These are phyloP conservation scores for Lymantria monacha DNA, from an alignment of 2,888 invertebrate genomes.

Conservation along the genomic window DNA sequence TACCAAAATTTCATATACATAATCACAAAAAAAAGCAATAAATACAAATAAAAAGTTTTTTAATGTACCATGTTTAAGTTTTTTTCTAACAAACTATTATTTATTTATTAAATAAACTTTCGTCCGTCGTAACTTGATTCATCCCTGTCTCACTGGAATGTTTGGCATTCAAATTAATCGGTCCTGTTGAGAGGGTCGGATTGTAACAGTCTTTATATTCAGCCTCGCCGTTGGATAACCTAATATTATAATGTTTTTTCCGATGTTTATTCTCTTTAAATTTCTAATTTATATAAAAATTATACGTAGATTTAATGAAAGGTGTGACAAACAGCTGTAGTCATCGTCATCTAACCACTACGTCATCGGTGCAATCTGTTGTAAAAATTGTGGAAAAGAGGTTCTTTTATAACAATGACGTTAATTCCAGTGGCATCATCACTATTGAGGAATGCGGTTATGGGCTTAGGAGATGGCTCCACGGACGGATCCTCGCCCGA, in stretches of 20 bases:
- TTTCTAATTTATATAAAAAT: no score
- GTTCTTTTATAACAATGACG: background rate
- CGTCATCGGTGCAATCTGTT: no score
- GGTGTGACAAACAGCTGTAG: no score
- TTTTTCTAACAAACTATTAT: no score
- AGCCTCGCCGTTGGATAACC: conserved; percentile 4
- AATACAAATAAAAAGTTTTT: no score
- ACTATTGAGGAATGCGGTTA: conserved; percentile 67
- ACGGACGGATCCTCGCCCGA: conserved; percentile 51
- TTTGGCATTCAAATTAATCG: conserved; percentile 43
- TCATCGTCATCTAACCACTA: no score
- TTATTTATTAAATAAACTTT: no score
- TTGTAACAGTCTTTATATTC: conserved; percentile 28
- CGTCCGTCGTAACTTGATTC: conserved; percentile 11
- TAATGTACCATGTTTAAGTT: no score
- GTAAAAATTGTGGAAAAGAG: no score
- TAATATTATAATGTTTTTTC: conserved; percentile 11
- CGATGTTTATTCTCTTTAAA: conserved; percentile 7
- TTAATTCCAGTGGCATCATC: conserved; percentile 21
- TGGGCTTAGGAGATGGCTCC: conserved; percentile 60
- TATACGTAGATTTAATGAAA: no score
- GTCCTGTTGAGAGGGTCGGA: conserved; percentile 23
- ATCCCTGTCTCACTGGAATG: conserved; percentile 31
- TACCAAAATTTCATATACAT: no score
- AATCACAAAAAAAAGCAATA: no score